Evolutionary conservation across 2,888 invertebrate species (phyloP).

Genomic region (Eristalis pertinax): DNA sequence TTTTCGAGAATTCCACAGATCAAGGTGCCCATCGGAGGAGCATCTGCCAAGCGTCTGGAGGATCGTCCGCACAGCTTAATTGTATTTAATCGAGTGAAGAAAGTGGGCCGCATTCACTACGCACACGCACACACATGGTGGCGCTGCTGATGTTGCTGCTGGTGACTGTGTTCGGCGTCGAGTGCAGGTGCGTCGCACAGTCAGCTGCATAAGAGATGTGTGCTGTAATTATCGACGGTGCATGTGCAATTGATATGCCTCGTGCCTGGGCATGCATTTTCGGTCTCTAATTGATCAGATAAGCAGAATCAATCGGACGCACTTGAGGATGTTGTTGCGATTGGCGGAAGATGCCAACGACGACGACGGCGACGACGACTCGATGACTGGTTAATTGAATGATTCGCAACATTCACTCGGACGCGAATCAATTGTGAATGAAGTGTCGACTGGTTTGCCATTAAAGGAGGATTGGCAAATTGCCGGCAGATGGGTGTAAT

Average conservation of each 20-base stretch:
- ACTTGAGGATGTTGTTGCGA: background rate
- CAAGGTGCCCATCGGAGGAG: background rate
- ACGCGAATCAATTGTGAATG: background rate
- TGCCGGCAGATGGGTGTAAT: background rate
- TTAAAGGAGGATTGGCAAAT: background rate
- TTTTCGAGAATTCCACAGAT: no score
- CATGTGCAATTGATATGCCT: slow-evolving; percentile 49
- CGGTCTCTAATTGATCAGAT: slow-evolving; percentile 57
- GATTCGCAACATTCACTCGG: slow-evolving; percentile 3
- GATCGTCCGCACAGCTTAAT: slow-evolving; percentile 54
- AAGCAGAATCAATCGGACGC: slow-evolving; percentile 5
- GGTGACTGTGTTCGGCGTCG: background rate
- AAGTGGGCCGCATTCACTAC: slow-evolving; percentile 46
- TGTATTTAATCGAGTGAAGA: slow-evolving; percentile 61
- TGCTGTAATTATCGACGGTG: slow-evolving; percentile 44
- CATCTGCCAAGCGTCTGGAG: background rate
- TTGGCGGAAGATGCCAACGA: background rate
- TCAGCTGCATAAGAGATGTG: slow-evolving; percentile 32
- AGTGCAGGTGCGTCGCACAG: slow-evolving; percentile 38
- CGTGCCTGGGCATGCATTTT: slow-evolving; percentile 46
- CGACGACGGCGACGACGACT: background rate
- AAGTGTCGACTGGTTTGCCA: background rate
- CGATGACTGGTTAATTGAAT: slow-evolving; percentile 5
- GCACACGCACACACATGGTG: background rate
- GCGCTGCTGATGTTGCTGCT: background rate